Evolutionary conservation across 2,797 vertebrate genomes (phyloP).

Genomic region (Decapterus maruadsi): DNA sequence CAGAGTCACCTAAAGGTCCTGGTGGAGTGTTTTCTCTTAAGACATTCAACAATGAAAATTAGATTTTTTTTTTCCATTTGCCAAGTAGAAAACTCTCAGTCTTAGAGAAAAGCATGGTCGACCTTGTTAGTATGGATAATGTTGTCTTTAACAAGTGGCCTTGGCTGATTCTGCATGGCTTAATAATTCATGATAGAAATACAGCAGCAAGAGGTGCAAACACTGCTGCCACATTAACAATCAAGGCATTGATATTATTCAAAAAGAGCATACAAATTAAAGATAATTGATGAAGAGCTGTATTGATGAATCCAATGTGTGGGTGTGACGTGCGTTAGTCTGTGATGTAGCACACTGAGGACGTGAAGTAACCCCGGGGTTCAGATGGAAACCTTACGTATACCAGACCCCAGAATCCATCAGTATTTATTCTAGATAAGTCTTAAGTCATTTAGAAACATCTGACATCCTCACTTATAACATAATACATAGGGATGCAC

Average conservation of each 20-base stretch:
- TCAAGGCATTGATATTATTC: neutral
- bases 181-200: conserved; percentile 11
- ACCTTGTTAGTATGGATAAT: neutral
- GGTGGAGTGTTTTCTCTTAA: conserved; percentile 1
- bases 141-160: neutral
- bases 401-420: neutral
- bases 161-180: neutral
- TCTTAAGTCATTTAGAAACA: too few relatives aligned
- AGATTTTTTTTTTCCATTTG: neutral
- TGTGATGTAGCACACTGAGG: neutral
- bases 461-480: too few relatives aligned
- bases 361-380: neutral
- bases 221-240: neutral
- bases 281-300: neutral
- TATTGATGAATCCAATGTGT: conserved; percentile 1
- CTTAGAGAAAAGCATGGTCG: neutral
- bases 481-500: too few relatives aligned
- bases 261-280: neutral
- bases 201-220: neutral
- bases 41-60: neutral
- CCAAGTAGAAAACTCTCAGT: neutral
- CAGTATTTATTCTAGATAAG: too few relatives aligned
- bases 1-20: neutral
- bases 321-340: neutral
- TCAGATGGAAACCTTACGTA: neutral